phyloP scores from a whole-genome alignment of 2,888 invertebrate genomes.

The Brassicogethes aeneus region DNA sequence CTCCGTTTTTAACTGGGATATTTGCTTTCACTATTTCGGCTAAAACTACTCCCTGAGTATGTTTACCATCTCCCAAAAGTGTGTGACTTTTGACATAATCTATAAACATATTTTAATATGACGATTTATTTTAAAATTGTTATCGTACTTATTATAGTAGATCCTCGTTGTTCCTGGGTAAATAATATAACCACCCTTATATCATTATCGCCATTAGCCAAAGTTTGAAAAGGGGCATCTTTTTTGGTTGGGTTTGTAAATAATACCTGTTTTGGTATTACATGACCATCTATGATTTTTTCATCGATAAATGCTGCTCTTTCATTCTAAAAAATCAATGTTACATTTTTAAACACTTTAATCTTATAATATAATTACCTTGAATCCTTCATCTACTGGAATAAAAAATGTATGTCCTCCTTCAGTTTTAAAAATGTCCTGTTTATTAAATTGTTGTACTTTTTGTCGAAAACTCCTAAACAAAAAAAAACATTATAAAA shows the following conservation, averaged over 20 bases:
- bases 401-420: constrained; percentile 84
- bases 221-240: constrained; percentile 64
- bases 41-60: constrained; percentile 74
- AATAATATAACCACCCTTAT: constrained; percentile 77
- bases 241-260: constrained; percentile 77
- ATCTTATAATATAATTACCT: constrained; percentile 46
- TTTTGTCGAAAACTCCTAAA: constrained; percentile 66
- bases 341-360: background rate
- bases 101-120: constrained; percentile 33
- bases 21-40: constrained; percentile 83
- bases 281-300: constrained; percentile 83
- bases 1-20: constrained; percentile 87
- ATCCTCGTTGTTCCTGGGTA: constrained; percentile 60
- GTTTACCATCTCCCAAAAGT: constrained; percentile 64
- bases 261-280: constrained; percentile 77
- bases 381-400: constrained; percentile 83
- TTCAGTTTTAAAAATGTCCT: constrained; percentile 64
- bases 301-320: constrained; percentile 61
- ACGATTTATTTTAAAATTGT: background rate
- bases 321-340: constrained; percentile 25
- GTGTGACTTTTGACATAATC: constrained; percentile 84
- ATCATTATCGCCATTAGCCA: constrained; percentile 76
- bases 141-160: constrained; percentile 50
- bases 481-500: constrained; percentile 16
- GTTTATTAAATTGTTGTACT: constrained; percentile 62